phyloP scores from a whole-genome alignment of 2,888 invertebrate species.

The Drosophila multiciliata region DNA sequence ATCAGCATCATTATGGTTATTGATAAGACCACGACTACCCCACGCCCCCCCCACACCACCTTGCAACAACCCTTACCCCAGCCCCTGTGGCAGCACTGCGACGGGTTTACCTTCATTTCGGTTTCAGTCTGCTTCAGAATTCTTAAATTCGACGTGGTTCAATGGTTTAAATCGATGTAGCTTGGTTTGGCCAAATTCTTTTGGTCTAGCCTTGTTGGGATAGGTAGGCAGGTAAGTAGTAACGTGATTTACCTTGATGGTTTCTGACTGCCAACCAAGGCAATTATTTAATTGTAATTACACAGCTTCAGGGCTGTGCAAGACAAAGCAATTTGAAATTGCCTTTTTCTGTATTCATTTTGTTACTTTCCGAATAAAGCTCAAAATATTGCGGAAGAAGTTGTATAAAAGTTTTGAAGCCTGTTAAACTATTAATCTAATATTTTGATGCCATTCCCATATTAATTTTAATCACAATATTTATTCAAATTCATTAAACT shows the following conservation, averaged over 20 bases:
- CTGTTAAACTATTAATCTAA: not conserved
- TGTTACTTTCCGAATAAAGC: too few relatives aligned
- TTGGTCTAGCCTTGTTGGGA: not conserved
- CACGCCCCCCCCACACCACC: not conserved
- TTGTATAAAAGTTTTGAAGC: too few relatives aligned
- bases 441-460: not conserved
- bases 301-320: constrained; percentile 19
- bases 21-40: constrained; percentile 55
- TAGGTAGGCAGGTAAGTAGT: not conserved
- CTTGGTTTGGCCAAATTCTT: not conserved
- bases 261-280: constrained; percentile 6
- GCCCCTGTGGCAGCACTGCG: not conserved
- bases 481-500: not conserved
- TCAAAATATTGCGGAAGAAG: too few relatives aligned
- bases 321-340: not conserved
- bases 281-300: constrained; percentile 11
- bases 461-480: not conserved
- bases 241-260: constrained; percentile 35
- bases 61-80: not conserved
- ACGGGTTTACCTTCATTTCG: not conserved
- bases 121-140: not conserved
- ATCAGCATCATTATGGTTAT: constrained; percentile 72
- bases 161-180: constrained; percentile 1
- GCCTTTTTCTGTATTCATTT: not conserved
- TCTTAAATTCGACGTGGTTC: not conserved